phyloP scores from a whole-genome alignment of 2,888 invertebrate genomes.

The Chouioia cunea region DNA sequence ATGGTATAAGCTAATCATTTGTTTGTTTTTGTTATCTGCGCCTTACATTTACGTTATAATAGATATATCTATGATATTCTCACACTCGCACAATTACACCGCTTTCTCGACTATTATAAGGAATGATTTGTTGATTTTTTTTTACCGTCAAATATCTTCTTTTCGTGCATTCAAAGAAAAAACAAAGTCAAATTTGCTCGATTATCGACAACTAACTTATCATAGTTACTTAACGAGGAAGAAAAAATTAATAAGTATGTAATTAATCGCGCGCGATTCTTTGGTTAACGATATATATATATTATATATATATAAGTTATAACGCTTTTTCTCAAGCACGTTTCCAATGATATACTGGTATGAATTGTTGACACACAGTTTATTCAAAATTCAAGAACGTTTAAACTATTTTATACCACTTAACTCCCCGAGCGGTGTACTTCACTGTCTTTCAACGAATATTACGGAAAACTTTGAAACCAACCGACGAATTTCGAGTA shows the following conservation, averaged over 20 bases:
- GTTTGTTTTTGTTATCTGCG: neutral
- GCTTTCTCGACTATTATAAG: neutral
- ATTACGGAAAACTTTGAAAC: too few relatives aligned
- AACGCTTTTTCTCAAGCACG: neutral
- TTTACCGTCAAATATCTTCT: too few relatives aligned
- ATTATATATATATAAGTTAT: neutral
- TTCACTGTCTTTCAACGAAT: too few relatives aligned
- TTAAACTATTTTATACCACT: too few relatives aligned
- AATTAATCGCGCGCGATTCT: slow-evolving; percentile 29
- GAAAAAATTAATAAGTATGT: slow-evolving; percentile 7
- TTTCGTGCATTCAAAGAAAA: too few relatives aligned
- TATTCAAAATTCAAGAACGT: too few relatives aligned
- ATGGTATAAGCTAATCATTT: slow-evolving; percentile 10
- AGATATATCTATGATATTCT: neutral
- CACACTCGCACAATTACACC: neutral
- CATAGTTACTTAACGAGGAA: too few relatives aligned
- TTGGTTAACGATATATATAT: slow-evolving; percentile 23
- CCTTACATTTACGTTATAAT: neutral
- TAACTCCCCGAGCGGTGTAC: too few relatives aligned
- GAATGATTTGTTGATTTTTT: too few relatives aligned
- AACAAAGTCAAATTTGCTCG: too few relatives aligned
- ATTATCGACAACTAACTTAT: too few relatives aligned
- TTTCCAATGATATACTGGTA: neutral
- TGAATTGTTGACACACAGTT: neutral
- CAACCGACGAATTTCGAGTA: too few relatives aligned